Base-by-base conservation (phyloP, 64 coral and sea anemone species). In the Trachythela sp. region DNA sequence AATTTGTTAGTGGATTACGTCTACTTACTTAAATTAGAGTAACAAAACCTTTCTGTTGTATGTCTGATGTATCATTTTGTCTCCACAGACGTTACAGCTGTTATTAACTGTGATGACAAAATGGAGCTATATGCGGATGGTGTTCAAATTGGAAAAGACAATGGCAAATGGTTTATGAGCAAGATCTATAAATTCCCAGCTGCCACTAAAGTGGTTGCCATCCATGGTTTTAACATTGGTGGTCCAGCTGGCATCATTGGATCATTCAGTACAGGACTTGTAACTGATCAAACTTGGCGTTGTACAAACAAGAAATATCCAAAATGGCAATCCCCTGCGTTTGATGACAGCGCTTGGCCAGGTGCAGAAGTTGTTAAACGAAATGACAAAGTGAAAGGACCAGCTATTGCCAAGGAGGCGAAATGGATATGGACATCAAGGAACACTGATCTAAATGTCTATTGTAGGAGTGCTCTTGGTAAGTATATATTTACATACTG, bases 141-240 rank as follows among this genome's bases (percentile, higher is more conserved):
- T 80, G 75, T 80, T 2, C 20, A 80, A 39, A 35, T 80, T 30
- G 75, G 33, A 14, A 30, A 80, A 80, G 75, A 80, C 75, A 80
- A 80, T 39, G 75, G 75, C 15, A 80, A 80, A 80, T 80, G 75
- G 75, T 80, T 80, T 80, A 80, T 80, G 75, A 80, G 75, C 35
- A 80, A 80, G 34, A 39, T 39, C 37, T 80, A 80, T 30, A 80
- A 80, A 30, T 15, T 80, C 2, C 75, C 75, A 35, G 75, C 75
- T 39, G 20, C 33, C 15, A 80, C 75, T 30, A 80, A 80, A 22
- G 75, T 80, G 13, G 75, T 80, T 80, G 75, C 75, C 9, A 80
- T 80, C 75, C 20, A 80, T 20, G 75, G 75, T 2, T 29, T 80
- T 29, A 80, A 80, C 75, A 35, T 15, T 80, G 75, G 75, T 7